These are phyloP conservation scores for Xenus cinereus DNA, from an alignment of 2,113 vertebrate species.

Conservation along the genomic window DNA sequence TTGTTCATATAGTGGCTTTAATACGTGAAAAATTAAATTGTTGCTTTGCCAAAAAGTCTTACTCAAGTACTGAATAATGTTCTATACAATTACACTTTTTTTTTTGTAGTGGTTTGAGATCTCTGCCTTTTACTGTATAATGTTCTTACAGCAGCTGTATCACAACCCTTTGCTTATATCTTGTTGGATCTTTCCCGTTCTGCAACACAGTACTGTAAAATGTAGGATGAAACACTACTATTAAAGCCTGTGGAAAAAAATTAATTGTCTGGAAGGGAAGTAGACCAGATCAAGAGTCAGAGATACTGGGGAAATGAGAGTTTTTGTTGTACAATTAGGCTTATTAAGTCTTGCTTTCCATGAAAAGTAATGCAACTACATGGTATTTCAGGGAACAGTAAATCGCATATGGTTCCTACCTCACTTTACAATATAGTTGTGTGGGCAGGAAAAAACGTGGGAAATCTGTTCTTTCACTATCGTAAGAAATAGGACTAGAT, in stretches of 20 bases:
- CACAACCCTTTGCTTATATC: background rate
- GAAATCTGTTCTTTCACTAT: background rate
- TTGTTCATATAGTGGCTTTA: conserved; percentile 4
- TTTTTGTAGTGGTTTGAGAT: background rate
- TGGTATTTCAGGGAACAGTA: background rate
- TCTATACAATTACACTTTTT: background rate
- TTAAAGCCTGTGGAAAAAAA: background rate
- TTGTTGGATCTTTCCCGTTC: background rate
- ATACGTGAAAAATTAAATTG: background rate
- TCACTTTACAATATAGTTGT: background rate
- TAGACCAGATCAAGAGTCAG: background rate
- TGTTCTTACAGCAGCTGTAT: background rate
- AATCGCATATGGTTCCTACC: background rate
- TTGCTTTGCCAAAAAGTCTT: background rate
- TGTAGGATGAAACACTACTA: background rate
- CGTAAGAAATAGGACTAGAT: background rate
- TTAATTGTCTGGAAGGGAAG: background rate
- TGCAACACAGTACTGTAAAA: background rate
- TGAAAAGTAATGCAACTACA: background rate
- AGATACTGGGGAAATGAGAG: background rate
- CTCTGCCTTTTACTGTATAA: background rate
- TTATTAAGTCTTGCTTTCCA: background rate
- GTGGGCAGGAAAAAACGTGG: background rate
- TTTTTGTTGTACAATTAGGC: background rate
- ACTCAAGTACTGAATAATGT: background rate